Evolutionary conservation across 2,797 vertebrate genomes (phyloP).

Genomic region (Apogon talboti): DNA sequence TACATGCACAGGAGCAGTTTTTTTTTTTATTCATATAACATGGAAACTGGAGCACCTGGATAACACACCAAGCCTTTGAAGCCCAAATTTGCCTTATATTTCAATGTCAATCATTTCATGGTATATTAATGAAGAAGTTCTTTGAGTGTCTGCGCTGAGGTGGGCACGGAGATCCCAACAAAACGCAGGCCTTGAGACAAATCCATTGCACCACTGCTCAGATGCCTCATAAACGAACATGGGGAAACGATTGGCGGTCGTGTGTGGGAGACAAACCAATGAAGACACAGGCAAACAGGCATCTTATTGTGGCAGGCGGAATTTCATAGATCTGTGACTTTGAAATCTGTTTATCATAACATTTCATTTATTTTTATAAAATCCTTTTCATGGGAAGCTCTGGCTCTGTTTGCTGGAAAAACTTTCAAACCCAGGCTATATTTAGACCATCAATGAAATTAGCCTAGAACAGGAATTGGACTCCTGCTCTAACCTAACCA

Average conservation of each 20-base stretch:
- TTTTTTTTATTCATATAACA: too few species aligned
- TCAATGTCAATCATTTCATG: conserved; percentile 13
- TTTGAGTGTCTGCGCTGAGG: conserved; percentile 21
- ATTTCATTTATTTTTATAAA: conserved; percentile 64
- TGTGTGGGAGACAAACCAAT: conserved; percentile 27
- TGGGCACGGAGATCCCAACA: conserved; percentile 2
- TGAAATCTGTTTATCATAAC: conserved; percentile 70
- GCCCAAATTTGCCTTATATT: conserved; percentile 26
- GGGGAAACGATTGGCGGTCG: conserved; percentile 52
- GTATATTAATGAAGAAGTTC: conserved; percentile 30
- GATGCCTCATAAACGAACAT: conserved; percentile 57
- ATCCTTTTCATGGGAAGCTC: conserved; percentile 50
- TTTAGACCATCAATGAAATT: conserved; percentile 76
- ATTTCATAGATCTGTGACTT: conserved; percentile 67
- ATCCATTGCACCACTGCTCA: conserved; percentile 48
- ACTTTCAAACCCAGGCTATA: conserved; percentile 66
- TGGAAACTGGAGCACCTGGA: too few species aligned
- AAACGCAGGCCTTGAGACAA: conserved; percentile 46
- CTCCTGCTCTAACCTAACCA: conserved; percentile 64
- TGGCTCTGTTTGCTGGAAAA: conserved; percentile 59
- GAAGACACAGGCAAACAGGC: conserved; percentile 52
- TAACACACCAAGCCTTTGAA: too few species aligned
- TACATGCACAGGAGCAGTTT: too few species aligned
- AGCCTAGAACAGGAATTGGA: conserved; percentile 62
- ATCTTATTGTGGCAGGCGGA: conserved; percentile 50